Evolutionary conservation across 2,888 invertebrate genomes (phyloP).

Genomic region (Tenodera sinensis): DNA sequence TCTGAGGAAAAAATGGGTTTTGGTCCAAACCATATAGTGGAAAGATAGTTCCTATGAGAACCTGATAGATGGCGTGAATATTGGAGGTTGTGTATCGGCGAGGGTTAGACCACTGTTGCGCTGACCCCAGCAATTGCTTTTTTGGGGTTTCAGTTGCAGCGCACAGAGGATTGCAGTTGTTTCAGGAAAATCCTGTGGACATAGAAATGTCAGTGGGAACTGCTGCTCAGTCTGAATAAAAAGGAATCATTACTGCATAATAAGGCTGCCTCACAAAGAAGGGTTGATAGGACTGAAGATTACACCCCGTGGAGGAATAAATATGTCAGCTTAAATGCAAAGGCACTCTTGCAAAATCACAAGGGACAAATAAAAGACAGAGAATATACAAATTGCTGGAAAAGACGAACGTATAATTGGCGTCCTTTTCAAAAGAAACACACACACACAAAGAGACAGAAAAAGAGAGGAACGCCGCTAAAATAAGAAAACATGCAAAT

Average conservation of each 20-base stretch:
- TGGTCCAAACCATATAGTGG: too few species aligned
- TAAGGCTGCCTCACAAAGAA: background rate
- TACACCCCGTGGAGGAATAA: background rate
- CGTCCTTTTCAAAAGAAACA: background rate
- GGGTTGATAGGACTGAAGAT: background rate
- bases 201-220: too few species aligned
- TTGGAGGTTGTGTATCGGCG: too few species aligned
- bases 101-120: too few species aligned
- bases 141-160: too few species aligned
- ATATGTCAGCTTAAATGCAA: background rate
- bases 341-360: background rate
- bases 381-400: background rate
- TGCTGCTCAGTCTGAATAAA: too few species aligned
- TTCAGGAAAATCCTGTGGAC: too few species aligned
- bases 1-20: too few species aligned
- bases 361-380: background rate
- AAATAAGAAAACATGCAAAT: background rate
- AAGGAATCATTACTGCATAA: background rate
- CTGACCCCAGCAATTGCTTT: too few species aligned
- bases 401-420: background rate
- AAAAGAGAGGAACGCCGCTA: background rate
- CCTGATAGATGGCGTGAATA: too few species aligned
- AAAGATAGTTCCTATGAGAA: too few species aligned
- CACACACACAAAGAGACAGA: background rate
- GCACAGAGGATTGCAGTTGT: too few species aligned